Base-by-base conservation (phyloP, 2,797 vertebrate species). In the Jordanella pulchra region DNA sequence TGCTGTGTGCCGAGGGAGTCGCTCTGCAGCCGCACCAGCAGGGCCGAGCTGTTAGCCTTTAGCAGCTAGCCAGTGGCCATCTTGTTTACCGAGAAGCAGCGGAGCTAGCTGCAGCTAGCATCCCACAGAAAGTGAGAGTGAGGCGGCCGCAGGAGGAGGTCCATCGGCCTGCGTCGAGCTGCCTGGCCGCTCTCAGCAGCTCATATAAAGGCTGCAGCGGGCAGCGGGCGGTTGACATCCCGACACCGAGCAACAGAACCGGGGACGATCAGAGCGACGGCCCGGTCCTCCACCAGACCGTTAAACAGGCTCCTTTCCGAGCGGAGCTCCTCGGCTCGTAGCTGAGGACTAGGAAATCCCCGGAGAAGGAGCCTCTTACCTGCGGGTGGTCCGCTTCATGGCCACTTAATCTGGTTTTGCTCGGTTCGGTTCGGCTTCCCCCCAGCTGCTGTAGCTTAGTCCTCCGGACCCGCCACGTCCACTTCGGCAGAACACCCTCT, bases 401-500 rank as follows among this genome's bases (percentile, higher is more conserved):
- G 84, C 80, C 69, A 70, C 65, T 28, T 60, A 17, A 14, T 23
- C 61, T 72, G 73, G 50, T 60, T 71, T 83, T 86, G 65, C 61
- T 83, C 81, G 73, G 75, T 77, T 87, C 78, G 84, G 88, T 68
- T 80, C 76, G 65, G 70, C 48, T 71, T 65, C 84, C 84, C 80
- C 82, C 87, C 84, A 81, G 84, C 83, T 78, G 84, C 90, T 74
- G 77, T 65, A 80, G 85, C 84, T 89, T 67, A 78, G 86, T 92
- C 89, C 77, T 72, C 84, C 84, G 92, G 92, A 93, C 86, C 91
- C 94, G 94, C 94, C 94, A 95, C 94, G 94, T 95, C 94, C 94
- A 88, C 94, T 91, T 91, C 91, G 87, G 86, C 91, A 91, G 80
- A 84, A 87, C 85, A 88, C 91, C 89, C 84, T 84, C 90, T 87